phyloP scores from a whole-genome alignment of 2,113 vertebrate genomes.

The Percina caprodes region DNA sequence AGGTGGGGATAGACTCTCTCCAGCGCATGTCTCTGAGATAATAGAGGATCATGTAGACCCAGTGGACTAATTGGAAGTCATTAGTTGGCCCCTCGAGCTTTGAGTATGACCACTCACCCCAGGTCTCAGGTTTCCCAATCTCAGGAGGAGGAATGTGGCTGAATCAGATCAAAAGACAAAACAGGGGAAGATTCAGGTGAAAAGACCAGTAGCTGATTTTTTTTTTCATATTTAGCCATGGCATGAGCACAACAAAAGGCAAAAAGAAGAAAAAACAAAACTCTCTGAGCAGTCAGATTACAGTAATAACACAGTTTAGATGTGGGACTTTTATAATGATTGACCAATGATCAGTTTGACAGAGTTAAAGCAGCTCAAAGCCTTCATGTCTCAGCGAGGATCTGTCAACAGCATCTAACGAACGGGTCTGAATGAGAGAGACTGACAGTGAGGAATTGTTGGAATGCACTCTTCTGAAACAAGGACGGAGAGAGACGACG shows the following conservation, averaged over 20 bases:
- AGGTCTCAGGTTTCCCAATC: conserved; percentile 66
- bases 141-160: conserved; percentile 60
- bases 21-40: conserved; percentile 68
- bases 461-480: conserved; percentile 70
- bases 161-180: conserved; percentile 32
- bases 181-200: conserved; percentile 21
- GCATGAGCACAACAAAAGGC: background rate
- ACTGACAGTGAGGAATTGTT: conserved; percentile 73
- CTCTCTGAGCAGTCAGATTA: background rate
- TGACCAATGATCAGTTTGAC: background rate
- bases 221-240: conserved; percentile 1
- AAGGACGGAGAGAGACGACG: conserved; percentile 21
- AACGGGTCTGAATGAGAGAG: conserved; percentile 51
- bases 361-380: conserved; percentile 25
- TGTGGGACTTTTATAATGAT: background rate
- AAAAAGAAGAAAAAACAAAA: background rate
- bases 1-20: conserved; percentile 64
- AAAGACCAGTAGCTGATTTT: background rate
- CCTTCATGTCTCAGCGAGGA: conserved; percentile 53
- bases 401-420: conserved; percentile 64
- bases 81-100: conserved; percentile 49
- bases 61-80: conserved; percentile 66
- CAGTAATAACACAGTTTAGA: background rate
- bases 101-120: conserved; percentile 22
- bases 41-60: conserved; percentile 57